Conservation (phyloP, 2,113 vertebrate genomes). For the Oryctolagus cuniculus region DNA sequence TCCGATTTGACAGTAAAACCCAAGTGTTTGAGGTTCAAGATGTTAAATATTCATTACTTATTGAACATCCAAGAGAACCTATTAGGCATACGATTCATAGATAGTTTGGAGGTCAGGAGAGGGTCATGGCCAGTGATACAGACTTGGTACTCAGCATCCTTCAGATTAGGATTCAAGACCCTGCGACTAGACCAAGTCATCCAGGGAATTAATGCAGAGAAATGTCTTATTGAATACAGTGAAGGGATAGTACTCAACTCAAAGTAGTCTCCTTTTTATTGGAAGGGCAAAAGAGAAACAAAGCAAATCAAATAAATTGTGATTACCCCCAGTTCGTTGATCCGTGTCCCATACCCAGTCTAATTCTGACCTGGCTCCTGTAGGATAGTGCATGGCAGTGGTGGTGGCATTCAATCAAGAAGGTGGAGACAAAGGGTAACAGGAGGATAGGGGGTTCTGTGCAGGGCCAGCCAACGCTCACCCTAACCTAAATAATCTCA, state of each 20-base stretch:
- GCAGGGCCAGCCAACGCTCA: neutral
- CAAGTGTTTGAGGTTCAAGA: neutral
- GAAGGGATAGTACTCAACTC: neutral
- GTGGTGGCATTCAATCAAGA: neutral
- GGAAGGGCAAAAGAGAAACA: neutral
- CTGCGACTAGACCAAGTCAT: neutral
- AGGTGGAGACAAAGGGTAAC: neutral
- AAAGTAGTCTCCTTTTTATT: neutral
- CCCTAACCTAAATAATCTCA: neutral
- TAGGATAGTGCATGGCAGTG: neutral
- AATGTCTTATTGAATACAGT: neutral
- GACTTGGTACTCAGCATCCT: neutral
- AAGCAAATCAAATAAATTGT: neutral
- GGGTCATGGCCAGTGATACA: neutral
- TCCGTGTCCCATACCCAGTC: neutral
- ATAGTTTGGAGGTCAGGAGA: neutral
- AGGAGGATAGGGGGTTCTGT: neutral
- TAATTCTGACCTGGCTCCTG: neutral
- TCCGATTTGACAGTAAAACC: neutral
- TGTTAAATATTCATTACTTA: neutral
- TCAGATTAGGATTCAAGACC: neutral
- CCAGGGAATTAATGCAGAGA: conserved; percentile 31
- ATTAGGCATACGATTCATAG: neutral
- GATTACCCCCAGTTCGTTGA: neutral
- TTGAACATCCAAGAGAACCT: neutral